These are phyloP conservation scores for Hermaeophaga mercurialis DNA, from an alignment of 2,888 invertebrate genomes.

Conservation along the genomic window DNA sequence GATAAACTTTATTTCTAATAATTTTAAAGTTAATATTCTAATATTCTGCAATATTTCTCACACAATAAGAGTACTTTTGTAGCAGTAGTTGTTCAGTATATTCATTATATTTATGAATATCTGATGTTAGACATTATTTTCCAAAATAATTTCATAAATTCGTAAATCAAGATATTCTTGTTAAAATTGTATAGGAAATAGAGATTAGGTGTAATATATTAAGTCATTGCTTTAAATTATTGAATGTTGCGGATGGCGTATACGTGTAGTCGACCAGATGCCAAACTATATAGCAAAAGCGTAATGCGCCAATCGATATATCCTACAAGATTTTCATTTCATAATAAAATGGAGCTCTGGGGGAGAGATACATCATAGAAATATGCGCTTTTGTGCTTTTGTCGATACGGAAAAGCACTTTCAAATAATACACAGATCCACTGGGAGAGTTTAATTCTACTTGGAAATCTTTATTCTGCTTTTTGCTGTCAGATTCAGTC, in stretches of 20 bases:
- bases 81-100: no score
- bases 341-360: constrained; percentile 23
- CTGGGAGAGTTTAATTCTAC: constrained; percentile 10
- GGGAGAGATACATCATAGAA: constrained; percentile 19
- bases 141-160: no score
- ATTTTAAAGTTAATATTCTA: no score
- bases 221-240: background rate
- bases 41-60: no score
- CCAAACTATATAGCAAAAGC: constrained; percentile 11
- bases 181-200: no score
- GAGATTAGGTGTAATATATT: no score
- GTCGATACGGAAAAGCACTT: constrained; percentile 18
- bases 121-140: no score
- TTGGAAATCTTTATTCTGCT: background rate
- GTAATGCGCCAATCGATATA: constrained; percentile 31
- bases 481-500: constrained; percentile 7
- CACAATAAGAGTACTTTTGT: no score
- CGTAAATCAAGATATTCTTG: no score
- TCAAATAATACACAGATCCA: constrained; percentile 13
- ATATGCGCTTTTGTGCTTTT: constrained; percentile 14
- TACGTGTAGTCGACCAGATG: constrained; percentile 2
- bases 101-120: no score
- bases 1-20: no score
- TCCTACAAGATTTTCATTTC: constrained; percentile 30
- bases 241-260: constrained; percentile 6